A percentile compares a stretch with the other conserved stretches of the same genome.
Conservation (phyloP, 2,797 vertebrate species). For the Antrozous pallidus region DNA sequence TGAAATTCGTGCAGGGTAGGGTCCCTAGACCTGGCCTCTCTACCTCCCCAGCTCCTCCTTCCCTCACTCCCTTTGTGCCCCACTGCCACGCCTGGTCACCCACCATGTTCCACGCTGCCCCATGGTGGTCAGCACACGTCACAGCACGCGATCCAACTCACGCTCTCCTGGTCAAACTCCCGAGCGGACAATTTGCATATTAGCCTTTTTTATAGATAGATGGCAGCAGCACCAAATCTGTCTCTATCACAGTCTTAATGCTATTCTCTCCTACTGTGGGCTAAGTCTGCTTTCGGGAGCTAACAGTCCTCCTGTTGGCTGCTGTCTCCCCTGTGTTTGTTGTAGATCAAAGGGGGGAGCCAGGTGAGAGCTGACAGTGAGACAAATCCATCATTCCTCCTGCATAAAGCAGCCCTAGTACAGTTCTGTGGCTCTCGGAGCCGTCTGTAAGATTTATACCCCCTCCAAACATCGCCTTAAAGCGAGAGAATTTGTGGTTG, state of each 20-base stretch:
- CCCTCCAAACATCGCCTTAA: conserved; percentile 14
- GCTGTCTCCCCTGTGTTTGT: not conserved
- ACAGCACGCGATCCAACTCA: no score
- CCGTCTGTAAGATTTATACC: conserved; percentile 7
- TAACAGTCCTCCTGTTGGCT: not conserved
- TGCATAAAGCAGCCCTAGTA: not conserved
- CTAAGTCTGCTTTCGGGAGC: not conserved
- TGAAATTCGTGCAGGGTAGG: no score
- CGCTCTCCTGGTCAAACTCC: no score
- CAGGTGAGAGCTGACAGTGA: conserved; percentile 9
- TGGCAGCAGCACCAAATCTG: rapidly evolving
- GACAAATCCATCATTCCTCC: conserved; percentile 42
- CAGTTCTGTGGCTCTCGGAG: not conserved
- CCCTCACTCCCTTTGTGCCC: no score
- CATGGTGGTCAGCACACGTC: no score
- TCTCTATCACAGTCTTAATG: not conserved
- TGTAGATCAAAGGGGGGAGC: conserved; percentile 6
- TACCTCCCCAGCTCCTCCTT: no score
- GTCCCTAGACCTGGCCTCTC: no score
- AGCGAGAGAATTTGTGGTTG: conserved; percentile 42
- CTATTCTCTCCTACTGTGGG: not conserved
- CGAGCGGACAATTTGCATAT: no score
- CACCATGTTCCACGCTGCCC: no score
- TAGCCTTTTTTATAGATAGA: no score
- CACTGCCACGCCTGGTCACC: no score